These are phyloP conservation scores for Amphiura filiformis DNA, from an alignment of 35 echinoderm and acorn worm genomes.

Conservation along the genomic window DNA sequence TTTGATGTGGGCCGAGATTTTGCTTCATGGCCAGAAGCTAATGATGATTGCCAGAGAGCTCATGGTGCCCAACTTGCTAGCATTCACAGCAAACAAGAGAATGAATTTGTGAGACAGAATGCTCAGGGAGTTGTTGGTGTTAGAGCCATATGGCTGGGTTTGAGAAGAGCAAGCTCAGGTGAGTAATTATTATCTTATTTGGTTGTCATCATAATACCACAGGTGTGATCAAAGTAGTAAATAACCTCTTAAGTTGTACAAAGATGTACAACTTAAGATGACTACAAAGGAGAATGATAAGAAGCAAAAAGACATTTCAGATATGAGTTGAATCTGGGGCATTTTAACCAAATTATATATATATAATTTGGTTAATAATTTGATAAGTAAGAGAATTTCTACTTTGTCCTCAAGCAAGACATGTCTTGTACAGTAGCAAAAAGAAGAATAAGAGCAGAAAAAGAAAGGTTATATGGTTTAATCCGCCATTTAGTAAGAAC, in stretches of 20 bases:
- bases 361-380: too few species aligned
- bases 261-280: neutral
- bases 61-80: slow-evolving; percentile 63
- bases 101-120: slow-evolving; percentile 51
- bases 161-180: slow-evolving; percentile 20
- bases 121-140: neutral
- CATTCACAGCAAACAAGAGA: slow-evolving; percentile 81
- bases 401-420: too few species aligned
- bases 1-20: slow-evolving; percentile 30
- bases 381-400: too few species aligned
- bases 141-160: slow-evolving; percentile 35
- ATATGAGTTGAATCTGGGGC: too few species aligned
- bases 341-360: too few species aligned
- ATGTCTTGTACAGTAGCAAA: too few species aligned
- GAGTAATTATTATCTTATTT: neutral
- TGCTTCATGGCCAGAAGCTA: slow-evolving; percentile 61
- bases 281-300: too few species aligned
- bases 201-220: neutral
- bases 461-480: too few species aligned
- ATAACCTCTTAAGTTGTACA: neutral
- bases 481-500: too few species aligned
- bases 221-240: too few species aligned
- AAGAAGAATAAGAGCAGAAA: too few species aligned
- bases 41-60: slow-evolving; percentile 38
- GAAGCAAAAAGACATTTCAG: too few species aligned